Conservation (phyloP, 2,888 invertebrate genomes). For the Agrotis clavis region DNA sequence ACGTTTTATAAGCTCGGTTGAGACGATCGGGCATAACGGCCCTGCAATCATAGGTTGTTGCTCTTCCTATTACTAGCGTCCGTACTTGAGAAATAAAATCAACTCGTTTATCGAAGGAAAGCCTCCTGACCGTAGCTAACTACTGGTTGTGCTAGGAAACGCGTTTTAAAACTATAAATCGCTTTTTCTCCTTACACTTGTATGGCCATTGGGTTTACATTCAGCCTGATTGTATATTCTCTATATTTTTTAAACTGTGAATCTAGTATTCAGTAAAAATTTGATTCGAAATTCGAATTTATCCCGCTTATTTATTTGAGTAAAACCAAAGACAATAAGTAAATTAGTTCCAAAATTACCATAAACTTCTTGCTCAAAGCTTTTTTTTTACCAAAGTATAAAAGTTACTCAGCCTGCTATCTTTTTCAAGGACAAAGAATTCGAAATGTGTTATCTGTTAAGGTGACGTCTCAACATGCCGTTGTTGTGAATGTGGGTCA, state of each 20-base stretch:
- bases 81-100: conserved; percentile 80
- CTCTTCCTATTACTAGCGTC: conserved; percentile 84
- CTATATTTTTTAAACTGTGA: conserved; percentile 7
- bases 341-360: not conserved
- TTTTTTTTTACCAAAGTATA: conserved; percentile 14
- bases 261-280: not conserved
- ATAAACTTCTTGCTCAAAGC: conserved; percentile 1
- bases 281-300: not conserved
- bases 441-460: conserved; percentile 62
- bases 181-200: conserved; percentile 53
- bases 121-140: conserved; percentile 66
- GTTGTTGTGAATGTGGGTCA: conserved; percentile 85
- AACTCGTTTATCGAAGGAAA: conserved; percentile 77
- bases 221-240: conserved; percentile 33
- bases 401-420: conserved; percentile 19
- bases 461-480: conserved; percentile 70
- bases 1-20: conserved; percentile 80
- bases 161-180: conserved; percentile 64
- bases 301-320: not conserved
- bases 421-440: conserved; percentile 68
- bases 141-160: conserved; percentile 54
- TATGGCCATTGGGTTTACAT: conserved; percentile 38
- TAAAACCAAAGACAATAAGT: not conserved
- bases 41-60: conserved; percentile 91
- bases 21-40: conserved; percentile 89